phyloP scores from a whole-genome alignment of 2,797 vertebrate species.

The Melanotaenia pygmaea region DNA sequence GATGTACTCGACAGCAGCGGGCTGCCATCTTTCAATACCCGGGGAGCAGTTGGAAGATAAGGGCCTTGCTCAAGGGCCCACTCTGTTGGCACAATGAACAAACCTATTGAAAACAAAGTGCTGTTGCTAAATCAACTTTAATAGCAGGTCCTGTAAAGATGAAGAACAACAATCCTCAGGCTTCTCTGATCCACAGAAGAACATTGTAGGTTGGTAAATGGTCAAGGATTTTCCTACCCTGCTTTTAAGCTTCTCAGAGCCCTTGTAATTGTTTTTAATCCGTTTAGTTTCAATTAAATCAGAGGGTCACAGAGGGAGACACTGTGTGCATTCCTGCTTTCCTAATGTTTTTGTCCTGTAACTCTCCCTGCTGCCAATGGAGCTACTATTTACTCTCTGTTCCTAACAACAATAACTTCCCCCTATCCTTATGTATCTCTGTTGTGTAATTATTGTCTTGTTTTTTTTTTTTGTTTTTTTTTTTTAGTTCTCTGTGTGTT shows the following conservation, averaged over 20 bases:
- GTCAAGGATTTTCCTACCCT: conserved; percentile 16
- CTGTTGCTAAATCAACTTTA: neutral
- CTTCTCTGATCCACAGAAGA: conserved; percentile 6
- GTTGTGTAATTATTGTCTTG: conserved; percentile 32
- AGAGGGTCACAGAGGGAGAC: conserved; percentile 20
- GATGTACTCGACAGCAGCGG: no score
- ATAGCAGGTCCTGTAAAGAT: neutral
- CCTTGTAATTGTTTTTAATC: conserved; percentile 38
- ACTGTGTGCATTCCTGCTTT: conserved; percentile 10
- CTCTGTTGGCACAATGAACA: no score
- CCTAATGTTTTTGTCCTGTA: conserved; percentile 39
- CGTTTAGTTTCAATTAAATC: conserved; percentile 43
- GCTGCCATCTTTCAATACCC: no score
- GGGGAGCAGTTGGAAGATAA: no score
- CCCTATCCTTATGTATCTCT: conserved; percentile 33
- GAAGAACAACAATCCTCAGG: neutral
- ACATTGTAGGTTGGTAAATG: conserved; percentile 18
- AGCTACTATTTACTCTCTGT: conserved; percentile 43
- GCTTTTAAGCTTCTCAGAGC: conserved; percentile 28
- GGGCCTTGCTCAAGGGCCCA: no score
- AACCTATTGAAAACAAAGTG: no score
- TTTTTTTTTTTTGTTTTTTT: conserved; percentile 21
- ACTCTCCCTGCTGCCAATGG: conserved; percentile 28
- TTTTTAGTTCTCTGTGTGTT: conserved; percentile 13
- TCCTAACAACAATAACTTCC: conserved; percentile 31